Percentiles rank a stretch among this genome's conserved stretches.
phyloP scores from a whole-genome alignment of 2,797 vertebrate species.

The Cichlasoma orientale region DNA sequence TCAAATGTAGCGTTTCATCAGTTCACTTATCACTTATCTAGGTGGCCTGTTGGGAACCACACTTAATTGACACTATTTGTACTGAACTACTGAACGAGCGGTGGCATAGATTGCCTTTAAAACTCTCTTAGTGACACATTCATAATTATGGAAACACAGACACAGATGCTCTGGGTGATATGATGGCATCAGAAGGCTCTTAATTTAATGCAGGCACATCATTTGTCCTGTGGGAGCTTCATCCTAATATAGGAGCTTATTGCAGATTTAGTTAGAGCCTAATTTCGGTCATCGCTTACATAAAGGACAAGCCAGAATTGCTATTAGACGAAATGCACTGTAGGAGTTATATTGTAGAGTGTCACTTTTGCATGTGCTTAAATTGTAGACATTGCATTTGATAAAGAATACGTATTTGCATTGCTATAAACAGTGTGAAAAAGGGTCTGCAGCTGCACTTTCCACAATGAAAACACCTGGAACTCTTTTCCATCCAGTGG shows the following conservation, averaged over 20 bases:
- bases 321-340: conserved; percentile 16
- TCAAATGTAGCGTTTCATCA: conserved; percentile 61
- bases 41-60: conserved; percentile 51
- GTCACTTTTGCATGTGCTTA: background rate
- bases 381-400: background rate
- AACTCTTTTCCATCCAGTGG: background rate
- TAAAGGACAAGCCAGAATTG: conserved; percentile 36
- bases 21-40: conserved; percentile 44
- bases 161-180: conserved; percentile 75
- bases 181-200: conserved; percentile 70
- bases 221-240: conserved; percentile 66
- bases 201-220: conserved; percentile 72
- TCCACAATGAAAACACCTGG: background rate
- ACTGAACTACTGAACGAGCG: conserved; percentile 62
- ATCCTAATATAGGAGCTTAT: conserved; percentile 58
- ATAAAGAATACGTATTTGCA: background rate
- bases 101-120: conserved; percentile 64
- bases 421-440: background rate
- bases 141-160: conserved; percentile 67
- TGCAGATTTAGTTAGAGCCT: conserved; percentile 66
- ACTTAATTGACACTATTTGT: conserved; percentile 70
- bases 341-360: too few relatives aligned
- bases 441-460: background rate
- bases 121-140: conserved; percentile 60
- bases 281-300: conserved; percentile 57